Evolutionary conservation across 2,113 vertebrate genomes (phyloP).

Genomic region (Neogobius melanostomus): DNA sequence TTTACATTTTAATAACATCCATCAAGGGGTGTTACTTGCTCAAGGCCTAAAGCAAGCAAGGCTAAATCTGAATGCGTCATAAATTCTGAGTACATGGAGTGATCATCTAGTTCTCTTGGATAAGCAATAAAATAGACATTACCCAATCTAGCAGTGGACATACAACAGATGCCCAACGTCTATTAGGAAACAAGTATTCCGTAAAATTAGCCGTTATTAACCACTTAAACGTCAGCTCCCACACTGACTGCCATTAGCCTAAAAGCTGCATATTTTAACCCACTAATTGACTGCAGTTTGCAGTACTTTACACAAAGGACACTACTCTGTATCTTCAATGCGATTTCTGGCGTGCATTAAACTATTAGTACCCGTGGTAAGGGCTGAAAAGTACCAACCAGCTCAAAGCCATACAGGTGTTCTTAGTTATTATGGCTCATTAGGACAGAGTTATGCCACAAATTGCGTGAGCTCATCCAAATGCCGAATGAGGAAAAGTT

Average conservation of each 20-base stretch:
- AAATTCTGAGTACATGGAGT: neutral
- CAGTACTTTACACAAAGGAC: neutral
- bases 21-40: too few species aligned
- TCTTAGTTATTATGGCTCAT: neutral
- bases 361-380: neutral
- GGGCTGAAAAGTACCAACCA: neutral
- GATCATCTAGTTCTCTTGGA: too few species aligned
- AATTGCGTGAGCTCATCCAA: conserved; percentile 7
- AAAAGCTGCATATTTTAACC: neutral
- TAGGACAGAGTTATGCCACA: neutral
- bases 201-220: neutral
- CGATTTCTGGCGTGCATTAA: neutral
- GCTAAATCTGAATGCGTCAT: neutral
- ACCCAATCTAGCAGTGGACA: too few species aligned
- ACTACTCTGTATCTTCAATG: neutral
- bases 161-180: neutral
- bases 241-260: neutral
- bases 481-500: neutral
- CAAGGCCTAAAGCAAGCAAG: too few species aligned
- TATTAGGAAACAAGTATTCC: neutral
- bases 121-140: too few species aligned
- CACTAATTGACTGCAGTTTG: neutral
- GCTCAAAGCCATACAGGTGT: conserved; percentile 2
- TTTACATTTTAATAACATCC: too few species aligned
- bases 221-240: neutral